Evolutionary conservation across 2,113 vertebrate genomes (phyloP).

Genomic region (Oreocharis arfaki): DNA sequence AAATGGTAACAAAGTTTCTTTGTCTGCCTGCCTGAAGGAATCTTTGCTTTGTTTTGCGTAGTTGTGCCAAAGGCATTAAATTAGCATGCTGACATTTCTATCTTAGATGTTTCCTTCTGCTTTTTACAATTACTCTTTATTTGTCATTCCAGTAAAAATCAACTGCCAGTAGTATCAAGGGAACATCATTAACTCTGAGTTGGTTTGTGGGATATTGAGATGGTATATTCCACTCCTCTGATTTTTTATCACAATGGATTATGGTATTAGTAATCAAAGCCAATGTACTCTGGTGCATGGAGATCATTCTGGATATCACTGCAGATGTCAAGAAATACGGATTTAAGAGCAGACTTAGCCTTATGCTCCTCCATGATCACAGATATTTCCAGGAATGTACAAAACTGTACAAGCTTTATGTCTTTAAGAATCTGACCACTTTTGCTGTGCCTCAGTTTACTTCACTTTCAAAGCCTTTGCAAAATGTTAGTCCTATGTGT

Average conservation of each 20-base stretch:
- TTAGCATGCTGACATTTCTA: neutral
- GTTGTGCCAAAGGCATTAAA: neutral
- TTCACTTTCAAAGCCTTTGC: neutral
- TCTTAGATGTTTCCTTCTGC: constrained; percentile 12
- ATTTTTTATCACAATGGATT: neutral
- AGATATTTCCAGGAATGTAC: neutral
- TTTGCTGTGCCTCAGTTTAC: neutral
- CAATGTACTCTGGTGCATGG: neutral
- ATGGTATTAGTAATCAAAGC: neutral
- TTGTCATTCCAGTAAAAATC: constrained; percentile 47
- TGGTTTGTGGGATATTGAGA: neutral
- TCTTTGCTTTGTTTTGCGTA: neutral
- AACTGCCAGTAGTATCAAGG: neutral
- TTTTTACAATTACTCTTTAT: constrained; percentile 14
- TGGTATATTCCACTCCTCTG: neutral
- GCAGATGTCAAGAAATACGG: neutral
- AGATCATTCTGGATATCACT: neutral
- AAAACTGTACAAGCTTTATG: neutral
- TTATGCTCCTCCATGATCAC: neutral
- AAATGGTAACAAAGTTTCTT: neutral
- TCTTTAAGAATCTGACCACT: neutral
- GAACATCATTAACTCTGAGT: neutral
- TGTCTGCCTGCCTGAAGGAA: neutral
- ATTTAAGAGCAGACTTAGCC: neutral
- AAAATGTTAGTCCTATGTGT: neutral